Conservation (phyloP, 2,888 invertebrate genomes). For the Heteromurus nitidus region DNA sequence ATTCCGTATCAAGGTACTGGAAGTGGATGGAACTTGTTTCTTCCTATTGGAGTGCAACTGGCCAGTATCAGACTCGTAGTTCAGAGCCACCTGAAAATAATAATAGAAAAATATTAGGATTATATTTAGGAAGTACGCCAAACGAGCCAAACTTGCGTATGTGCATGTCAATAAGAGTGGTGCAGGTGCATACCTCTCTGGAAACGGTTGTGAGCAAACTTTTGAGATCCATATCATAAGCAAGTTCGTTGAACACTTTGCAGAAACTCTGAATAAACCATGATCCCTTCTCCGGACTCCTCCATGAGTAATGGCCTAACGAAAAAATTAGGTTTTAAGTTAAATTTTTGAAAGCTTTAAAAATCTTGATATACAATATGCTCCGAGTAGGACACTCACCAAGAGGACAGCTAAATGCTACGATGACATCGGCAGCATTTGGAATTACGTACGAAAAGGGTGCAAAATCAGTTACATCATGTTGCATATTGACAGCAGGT, state of each 20-base stretch:
- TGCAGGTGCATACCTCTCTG: conserved; percentile 64
- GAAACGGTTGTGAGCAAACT: conserved; percentile 89
- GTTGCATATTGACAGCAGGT: neutral
- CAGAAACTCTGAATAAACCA: conserved; percentile 97
- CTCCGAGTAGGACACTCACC: conserved; percentile 58
- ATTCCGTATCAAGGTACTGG: conserved; percentile 70
- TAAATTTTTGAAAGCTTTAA: neutral
- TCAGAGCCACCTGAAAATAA: conserved; percentile 68
- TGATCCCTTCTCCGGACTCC: conserved; percentile 93
- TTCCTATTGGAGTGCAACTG: conserved; percentile 66
- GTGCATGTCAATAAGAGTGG: neutral
- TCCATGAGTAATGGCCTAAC: conserved; percentile 92
- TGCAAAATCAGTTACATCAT: conserved; percentile 70
- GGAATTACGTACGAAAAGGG: conserved; percentile 72
- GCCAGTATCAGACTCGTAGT: conserved; percentile 66
- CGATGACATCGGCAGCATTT: conserved; percentile 72
- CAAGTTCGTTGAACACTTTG: conserved; percentile 85
- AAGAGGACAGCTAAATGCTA: conserved; percentile 71
- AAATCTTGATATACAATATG: neutral
- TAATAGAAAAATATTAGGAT: too few species aligned
- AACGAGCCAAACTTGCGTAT: too few species aligned
- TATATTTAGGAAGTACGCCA: too few species aligned
- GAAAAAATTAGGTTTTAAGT: neutral
- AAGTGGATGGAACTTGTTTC: conserved; percentile 71
- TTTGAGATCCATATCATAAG: conserved; percentile 84